Evolutionary conservation across 2,113 vertebrate species (phyloP).

Genomic region (Semicossyphus pulcher): DNA sequence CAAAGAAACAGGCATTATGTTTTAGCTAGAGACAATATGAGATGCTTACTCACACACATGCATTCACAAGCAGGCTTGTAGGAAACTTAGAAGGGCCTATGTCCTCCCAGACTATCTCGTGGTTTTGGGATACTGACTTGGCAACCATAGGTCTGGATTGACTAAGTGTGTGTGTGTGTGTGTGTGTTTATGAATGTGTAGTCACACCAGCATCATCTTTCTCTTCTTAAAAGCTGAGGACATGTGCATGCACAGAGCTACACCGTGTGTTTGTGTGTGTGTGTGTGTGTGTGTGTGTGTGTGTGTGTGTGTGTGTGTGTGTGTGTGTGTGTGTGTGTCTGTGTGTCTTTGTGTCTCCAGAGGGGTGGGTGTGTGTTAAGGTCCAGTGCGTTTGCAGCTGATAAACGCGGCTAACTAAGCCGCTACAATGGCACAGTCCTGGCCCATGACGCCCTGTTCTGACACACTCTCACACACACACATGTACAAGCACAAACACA

Average conservation of each 20-base stretch:
- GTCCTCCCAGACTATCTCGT: conserved; percentile 48
- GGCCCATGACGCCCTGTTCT: conserved; percentile 65
- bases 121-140: conserved; percentile 63
- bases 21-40: too few relatives aligned
- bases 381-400: conserved; percentile 79
- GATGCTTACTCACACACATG: too few relatives aligned
- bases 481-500: conserved; percentile 56
- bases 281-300: conserved; percentile 14
- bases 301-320: conserved; percentile 10
- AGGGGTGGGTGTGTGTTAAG: conserved; percentile 67
- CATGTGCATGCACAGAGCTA: conserved; percentile 22
- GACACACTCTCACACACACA: conserved; percentile 65
- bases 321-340: conserved; percentile 17
- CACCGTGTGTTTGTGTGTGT: conserved; percentile 13
- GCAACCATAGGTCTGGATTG: conserved; percentile 46
- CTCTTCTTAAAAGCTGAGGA: conserved; percentile 41
- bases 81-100: conserved; percentile 71
- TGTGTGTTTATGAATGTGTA: not conserved
- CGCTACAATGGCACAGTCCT: conserved; percentile 75
- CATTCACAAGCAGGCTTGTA: conserved; percentile 18
- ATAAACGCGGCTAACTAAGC: conserved; percentile 81
- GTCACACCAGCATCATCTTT: conserved; percentile 57
- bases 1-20: too few relatives aligned
- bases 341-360: conserved; percentile 38
- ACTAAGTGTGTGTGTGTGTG: not conserved